Evolutionary conservation across 2,113 vertebrate genomes (phyloP), one percentile per base, ranked within the genome.

Genomic region (Nycticebus coucang): DNA sequence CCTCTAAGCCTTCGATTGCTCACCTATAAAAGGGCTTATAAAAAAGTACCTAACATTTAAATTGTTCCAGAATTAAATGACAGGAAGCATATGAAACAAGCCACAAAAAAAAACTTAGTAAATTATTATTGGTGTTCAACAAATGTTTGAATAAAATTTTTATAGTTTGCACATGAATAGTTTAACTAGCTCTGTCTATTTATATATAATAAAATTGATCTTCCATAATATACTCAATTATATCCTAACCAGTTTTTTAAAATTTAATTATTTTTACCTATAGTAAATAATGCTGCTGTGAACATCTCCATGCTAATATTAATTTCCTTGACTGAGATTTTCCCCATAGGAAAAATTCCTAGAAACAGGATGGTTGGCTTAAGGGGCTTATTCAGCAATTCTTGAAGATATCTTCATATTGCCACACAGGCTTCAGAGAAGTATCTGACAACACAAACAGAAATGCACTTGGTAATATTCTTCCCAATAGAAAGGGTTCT

Each of bases 141-240:
- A n/a, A 87, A 62, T 79, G n/a, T 90, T 83, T 84, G 53, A 83
- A 59, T 75, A 89, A 69, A 12, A 84, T 88, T 91, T 89, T 35
- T 75, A 55, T 28, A 72, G 60, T 53, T 0, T 66, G 79, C 8
- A 41, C 19, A 24, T 24, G 35, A 88, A 45, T 57, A 78, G 55
- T 69, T 90, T 87, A 74, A 37, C 55, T 85, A 26, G 19, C 4
- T 86, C 37, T 12, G 4, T 35, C 7, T 75, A 62, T 75, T 71
- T 69, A 9, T 68, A 57, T 75, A 64, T 62, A 93, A 66, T 81
- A 55, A 89, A 87, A 64, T 60, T 4, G 24, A 0, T 22, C 6
- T 85, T 7, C 4, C 33, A 41, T 50, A 81, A 53, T 45, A 35
- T 71, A 91, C 6, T 83, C 24, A 68, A 33, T 41, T 71, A 26